Evolutionary conservation across 92 coral and sea anemone genomes (phyloP), one percentile per base, ranked within the genome.

Genomic region (Porites divaricata): DNA sequence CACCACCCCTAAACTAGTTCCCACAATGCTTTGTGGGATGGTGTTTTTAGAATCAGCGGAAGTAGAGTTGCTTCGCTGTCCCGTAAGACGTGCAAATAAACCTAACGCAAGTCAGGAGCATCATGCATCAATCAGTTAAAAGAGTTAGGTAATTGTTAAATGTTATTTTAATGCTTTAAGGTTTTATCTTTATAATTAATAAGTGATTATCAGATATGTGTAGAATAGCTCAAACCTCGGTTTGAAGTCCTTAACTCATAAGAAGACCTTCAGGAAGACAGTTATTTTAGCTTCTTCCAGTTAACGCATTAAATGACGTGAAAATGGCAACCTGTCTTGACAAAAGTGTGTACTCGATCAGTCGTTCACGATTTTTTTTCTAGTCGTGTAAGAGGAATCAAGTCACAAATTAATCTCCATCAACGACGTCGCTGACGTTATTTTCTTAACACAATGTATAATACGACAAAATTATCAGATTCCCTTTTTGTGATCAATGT

Each of bases 1-100:
- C 57, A 67, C 74, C 77, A 61, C 79, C 52, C 83, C 63, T 21
- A 82, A 63, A 4, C 63, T 71, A 82, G 61, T 51, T 72, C 86
- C 79, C 72, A 67, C 26, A 67, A 25, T 51, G 52, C 64, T 72
- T 79, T 79, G 83, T 45, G 88, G 88, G 88, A 84, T 74, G 81
- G 66, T n/a, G 82, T 64, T 84, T 76, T 76, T 74, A 65, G 63
- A 84, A 54, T 84, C 88, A 84, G 81, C 81, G 58, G 88, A 74
- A 74, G 88, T 14, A 64, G 81, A 22, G 82, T 84, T 84, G 88
- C 75, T 20, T 59, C 65, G 88, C 81, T 84, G 88, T 41, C 50
- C 72, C 57, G 22, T 67, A 25, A 84, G 88, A 20, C 81, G 82
- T 70, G 88, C 88, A 82, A 72, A 71, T 19, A 84, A 64, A 84